These are phyloP conservation scores for Monarcha castaneiventris DNA, from an alignment of 2,113 vertebrate genomes.

Conservation along the genomic window DNA sequence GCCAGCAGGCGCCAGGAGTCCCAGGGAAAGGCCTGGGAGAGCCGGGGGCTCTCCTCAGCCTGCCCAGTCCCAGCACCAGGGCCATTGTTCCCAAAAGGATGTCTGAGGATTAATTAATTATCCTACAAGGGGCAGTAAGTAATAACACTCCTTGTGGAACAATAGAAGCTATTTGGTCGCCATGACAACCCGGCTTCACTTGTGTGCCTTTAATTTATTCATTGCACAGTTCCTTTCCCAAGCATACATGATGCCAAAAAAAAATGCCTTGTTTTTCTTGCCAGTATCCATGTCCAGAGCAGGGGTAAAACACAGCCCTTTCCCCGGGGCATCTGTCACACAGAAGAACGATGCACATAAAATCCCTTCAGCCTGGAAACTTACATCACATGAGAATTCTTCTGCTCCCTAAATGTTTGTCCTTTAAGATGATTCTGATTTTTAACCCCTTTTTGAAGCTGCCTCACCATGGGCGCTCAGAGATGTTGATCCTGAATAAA, in stretches of 20 bases:
- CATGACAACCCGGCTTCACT: conserved; percentile 38
- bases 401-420: background rate
- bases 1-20: background rate
- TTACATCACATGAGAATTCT: background rate
- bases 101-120: conserved; percentile 64
- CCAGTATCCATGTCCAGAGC: conserved; percentile 3
- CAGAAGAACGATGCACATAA: background rate
- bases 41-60: background rate
- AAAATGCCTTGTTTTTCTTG: conserved; percentile 53
- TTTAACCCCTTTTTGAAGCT: background rate
- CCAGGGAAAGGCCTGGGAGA: background rate
- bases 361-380: background rate
- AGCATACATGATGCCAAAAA: conserved; percentile 12
- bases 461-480: background rate
- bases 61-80: background rate
- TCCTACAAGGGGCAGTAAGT: conserved; percentile 61
- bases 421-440: background rate
- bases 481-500: background rate
- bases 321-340: background rate
- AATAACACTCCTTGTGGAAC: conserved; percentile 54
- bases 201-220: conserved; percentile 62
- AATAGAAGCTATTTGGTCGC: conserved; percentile 47
- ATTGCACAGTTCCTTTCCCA: conserved; percentile 31
- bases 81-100: conserved; percentile 36
- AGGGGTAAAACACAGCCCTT: conserved; percentile 9